Evolutionary conservation across 2,797 vertebrate genomes (phyloP).

Genomic region (Fratercula arctica): DNA sequence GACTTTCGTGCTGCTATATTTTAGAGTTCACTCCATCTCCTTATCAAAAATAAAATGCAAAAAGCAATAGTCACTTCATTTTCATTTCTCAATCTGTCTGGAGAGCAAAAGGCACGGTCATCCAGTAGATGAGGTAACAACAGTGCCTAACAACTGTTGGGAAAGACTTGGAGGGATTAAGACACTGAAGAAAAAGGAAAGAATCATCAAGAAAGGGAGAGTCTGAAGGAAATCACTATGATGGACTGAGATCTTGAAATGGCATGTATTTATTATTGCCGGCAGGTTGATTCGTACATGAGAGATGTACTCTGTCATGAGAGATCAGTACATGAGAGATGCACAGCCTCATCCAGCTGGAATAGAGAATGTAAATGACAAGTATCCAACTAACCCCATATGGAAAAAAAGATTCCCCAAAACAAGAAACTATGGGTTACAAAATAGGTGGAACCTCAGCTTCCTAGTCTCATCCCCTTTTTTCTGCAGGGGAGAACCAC

Average conservation of each 20-base stretch:
- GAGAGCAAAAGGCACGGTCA: neutral
- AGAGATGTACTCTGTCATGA: neutral
- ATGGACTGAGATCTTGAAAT: neutral
- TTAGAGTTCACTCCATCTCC: constrained; percentile 12
- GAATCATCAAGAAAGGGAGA: neutral
- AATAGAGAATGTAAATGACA: neutral
- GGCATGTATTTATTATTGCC: neutral
- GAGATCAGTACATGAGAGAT: neutral
- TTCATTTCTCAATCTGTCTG: constrained; percentile 33
- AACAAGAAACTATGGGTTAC: neutral
- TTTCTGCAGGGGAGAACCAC: neutral
- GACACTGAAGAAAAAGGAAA: neutral
- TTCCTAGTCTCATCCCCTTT: neutral
- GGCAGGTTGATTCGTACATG: neutral
- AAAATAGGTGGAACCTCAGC: neutral
- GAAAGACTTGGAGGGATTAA: neutral
- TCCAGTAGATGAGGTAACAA: neutral
- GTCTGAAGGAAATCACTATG: neutral
- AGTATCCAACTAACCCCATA: neutral
- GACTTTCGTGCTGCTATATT: neutral
- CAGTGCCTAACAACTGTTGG: neutral
- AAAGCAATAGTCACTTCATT: constrained; percentile 38
- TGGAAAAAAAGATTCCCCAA: neutral
- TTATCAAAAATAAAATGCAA: constrained; percentile 31
- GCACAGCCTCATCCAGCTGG: neutral